These are phyloP conservation scores for Gnathonemus echidnorhynchus DNA, from an alignment of 2,113 vertebrate genomes.

Conservation along the genomic window DNA sequence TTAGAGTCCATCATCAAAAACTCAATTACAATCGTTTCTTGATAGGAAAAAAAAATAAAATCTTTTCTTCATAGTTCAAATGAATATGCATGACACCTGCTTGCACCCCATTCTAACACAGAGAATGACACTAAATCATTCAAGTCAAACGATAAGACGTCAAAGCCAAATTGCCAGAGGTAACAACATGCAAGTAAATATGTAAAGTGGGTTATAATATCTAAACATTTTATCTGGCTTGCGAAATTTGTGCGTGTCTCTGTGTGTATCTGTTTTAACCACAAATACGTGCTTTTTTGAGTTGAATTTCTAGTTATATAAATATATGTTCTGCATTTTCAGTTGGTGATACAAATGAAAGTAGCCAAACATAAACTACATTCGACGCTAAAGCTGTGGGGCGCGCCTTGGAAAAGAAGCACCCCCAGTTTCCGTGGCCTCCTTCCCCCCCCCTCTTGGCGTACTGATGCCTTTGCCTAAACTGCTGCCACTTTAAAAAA, in stretches of 20 bases:
- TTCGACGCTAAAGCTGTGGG: neutral
- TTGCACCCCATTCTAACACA: neutral
- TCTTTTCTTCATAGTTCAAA: neutral
- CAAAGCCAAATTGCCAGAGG: neutral
- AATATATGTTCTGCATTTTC: neutral
- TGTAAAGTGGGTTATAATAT: neutral
- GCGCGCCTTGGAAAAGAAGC: neutral
- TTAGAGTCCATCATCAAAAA: neutral
- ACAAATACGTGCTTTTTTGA: neutral
- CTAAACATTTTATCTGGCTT: neutral
- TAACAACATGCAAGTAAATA: neutral
- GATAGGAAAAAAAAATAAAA: neutral
- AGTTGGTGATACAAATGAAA: neutral
- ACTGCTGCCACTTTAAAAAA: neutral
- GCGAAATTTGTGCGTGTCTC: neutral
- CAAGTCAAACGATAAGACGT: neutral
- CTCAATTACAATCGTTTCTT: neutral
- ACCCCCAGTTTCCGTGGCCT: neutral
- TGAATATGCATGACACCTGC: neutral
- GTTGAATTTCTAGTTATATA: neutral
- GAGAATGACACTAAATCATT: neutral
- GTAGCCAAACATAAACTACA: neutral
- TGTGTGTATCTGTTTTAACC: neutral
- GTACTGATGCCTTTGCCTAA: neutral
- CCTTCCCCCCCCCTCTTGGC: neutral